Conservation (phyloP, 2,113 vertebrate genomes). For the Esox niger region DNA sequence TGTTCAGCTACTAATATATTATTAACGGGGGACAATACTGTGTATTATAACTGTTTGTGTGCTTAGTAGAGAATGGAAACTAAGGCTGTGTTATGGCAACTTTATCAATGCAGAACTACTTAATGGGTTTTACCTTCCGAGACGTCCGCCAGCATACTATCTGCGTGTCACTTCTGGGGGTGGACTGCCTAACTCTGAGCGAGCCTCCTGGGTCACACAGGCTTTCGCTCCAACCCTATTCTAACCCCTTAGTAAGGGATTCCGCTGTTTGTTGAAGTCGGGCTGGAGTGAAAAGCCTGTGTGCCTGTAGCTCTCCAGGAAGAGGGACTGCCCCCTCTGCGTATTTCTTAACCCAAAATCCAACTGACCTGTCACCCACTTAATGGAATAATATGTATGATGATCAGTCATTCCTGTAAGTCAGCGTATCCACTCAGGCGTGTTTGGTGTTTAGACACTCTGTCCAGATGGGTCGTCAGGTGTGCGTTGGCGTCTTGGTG, state of each 20-base stretch:
- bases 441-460: slow-evolving; percentile 39
- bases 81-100: slow-evolving; percentile 46
- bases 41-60: slow-evolving; percentile 40
- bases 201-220: no score
- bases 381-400: slow-evolving; percentile 31
- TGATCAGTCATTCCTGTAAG: slow-evolving; percentile 47
- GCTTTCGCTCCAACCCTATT: no score
- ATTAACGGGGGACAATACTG: slow-evolving; percentile 33
- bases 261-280: no score
- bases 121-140: slow-evolving; percentile 31
- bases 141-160: slow-evolving; percentile 24
- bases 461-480: slow-evolving; percentile 49
- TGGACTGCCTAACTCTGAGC: no score
- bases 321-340: no score
- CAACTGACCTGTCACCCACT: slow-evolving; percentile 28
- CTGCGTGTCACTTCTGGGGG: no score
- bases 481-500: slow-evolving; percentile 23
- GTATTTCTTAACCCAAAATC: slow-evolving; percentile 31
- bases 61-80: slow-evolving; percentile 44
- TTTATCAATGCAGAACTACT: slow-evolving; percentile 48
- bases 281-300: no score
- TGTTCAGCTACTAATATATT: slow-evolving; percentile 47
- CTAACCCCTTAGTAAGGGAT: no score
- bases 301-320: no score
- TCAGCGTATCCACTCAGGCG: slow-evolving; percentile 40